phyloP scores from a whole-genome alignment of 2,797 vertebrate genomes.

The Sebastes kiyomatsui region DNA sequence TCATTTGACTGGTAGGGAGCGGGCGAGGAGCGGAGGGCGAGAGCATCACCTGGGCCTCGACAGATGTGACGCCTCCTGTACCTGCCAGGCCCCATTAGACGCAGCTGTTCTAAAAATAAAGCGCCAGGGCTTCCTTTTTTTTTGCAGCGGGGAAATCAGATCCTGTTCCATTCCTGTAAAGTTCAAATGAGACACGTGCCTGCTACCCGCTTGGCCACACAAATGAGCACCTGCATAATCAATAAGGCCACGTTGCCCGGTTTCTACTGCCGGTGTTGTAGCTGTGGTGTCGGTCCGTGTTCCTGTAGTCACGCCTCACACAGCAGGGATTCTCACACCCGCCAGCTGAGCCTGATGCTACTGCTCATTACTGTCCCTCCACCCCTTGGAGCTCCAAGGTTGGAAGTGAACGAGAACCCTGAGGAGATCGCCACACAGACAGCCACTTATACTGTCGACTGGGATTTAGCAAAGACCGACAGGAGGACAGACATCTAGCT shows the following conservation, averaged over 20 bases:
- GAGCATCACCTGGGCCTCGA: constrained; percentile 80
- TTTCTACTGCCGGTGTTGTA: constrained; percentile 48
- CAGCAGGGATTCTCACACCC: constrained; percentile 48
- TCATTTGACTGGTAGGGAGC: constrained; percentile 78
- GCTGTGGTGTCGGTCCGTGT: constrained; percentile 47
- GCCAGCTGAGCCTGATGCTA: constrained; percentile 50
- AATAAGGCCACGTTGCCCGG: constrained; percentile 63
- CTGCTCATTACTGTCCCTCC: constrained; percentile 64
- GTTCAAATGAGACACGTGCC: constrained; percentile 77
- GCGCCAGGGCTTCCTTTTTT: constrained; percentile 68
- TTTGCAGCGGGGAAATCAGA: constrained; percentile 67
- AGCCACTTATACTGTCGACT: constrained; percentile 21
- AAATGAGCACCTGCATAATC: constrained; percentile 80
- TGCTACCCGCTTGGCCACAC: constrained; percentile 75
- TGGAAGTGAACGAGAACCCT: constrained; percentile 33
- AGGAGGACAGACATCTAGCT: constrained; percentile 23
- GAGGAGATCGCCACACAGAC: constrained; percentile 41
- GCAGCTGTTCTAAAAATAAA: constrained; percentile 84
- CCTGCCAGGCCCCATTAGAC: constrained; percentile 84
- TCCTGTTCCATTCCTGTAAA: constrained; percentile 77
- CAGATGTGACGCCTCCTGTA: constrained; percentile 85
- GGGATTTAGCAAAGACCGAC: constrained; percentile 31
- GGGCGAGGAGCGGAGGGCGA: constrained; percentile 59
- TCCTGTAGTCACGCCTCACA: constrained; percentile 53
- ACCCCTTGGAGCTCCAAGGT: constrained; percentile 32